A percentile compares a stretch with the other conserved stretches of the same genome.
Evolutionary conservation across 2,888 invertebrate genomes (phyloP).

Genomic region (Ernsta delagoae): DNA sequence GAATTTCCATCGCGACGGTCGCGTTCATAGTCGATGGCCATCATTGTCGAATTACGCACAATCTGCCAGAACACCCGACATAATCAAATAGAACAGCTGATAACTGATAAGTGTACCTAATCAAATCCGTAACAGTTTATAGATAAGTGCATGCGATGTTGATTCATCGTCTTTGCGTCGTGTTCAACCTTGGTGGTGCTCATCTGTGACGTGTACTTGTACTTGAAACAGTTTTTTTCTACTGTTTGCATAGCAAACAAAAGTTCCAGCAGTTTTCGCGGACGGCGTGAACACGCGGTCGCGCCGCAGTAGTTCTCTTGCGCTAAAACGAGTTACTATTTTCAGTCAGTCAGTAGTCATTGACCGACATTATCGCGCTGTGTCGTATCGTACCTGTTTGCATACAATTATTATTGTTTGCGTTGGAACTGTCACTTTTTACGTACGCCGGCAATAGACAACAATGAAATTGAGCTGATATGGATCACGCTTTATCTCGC

Average conservation of each 20-base stretch:
- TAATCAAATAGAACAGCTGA: slow-evolving; percentile 18
- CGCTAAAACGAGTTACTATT: slow-evolving; percentile 42
- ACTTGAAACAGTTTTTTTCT: slow-evolving; percentile 72
- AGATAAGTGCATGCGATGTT: slow-evolving; percentile 34
- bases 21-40: neutral
- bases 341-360: slow-evolving; percentile 43
- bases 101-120: slow-evolving; percentile 30
- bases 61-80: neutral
- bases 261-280: slow-evolving; percentile 59
- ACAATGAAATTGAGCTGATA: slow-evolving; percentile 49
- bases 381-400: slow-evolving; percentile 1
- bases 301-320: slow-evolving; percentile 55
- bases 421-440: slow-evolving; percentile 40
- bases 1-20: neutral
- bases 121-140: slow-evolving; percentile 34
- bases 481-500: slow-evolving; percentile 63
- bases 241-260: slow-evolving; percentile 73
- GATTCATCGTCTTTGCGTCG: slow-evolving; percentile 44
- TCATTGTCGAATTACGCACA: slow-evolving; percentile 5
- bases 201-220: slow-evolving; percentile 74
- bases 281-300: slow-evolving; percentile 61
- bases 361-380: slow-evolving; percentile 19
- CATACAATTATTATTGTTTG: slow-evolving; percentile 37
- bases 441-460: slow-evolving; percentile 32
- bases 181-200: slow-evolving; percentile 70